Conservation (phyloP, 2,113 vertebrate species). For the Apodemus sylvaticus region DNA sequence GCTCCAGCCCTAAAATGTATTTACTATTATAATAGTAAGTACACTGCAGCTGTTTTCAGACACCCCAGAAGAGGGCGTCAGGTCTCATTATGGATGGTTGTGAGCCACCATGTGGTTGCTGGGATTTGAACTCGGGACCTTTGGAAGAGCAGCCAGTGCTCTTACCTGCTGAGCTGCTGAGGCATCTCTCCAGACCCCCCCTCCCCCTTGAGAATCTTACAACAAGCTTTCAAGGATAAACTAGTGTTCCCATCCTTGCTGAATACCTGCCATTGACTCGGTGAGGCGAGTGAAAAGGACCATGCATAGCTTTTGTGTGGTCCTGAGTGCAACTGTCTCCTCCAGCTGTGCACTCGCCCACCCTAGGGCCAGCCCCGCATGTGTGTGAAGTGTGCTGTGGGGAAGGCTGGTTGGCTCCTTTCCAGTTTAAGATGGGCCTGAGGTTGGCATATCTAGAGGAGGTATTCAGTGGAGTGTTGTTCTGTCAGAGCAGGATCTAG, state of each 20-base stretch:
- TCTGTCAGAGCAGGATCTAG: neutral
- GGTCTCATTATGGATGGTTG: no score
- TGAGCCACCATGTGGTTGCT: no score
- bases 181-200: no score
- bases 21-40: no score
- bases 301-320: no score
- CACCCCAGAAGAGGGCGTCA: no score
- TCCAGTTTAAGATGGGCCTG: neutral
- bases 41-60: no score
- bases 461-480: neutral
- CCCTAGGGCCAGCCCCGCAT: neutral
- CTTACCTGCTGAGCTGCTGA: no score
- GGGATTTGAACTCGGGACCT: no score
- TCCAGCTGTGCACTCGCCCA: neutral
- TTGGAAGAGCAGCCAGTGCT: no score
- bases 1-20: no score
- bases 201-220: neutral
- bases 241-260: neutral
- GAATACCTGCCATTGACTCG: neutral
- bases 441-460: neutral
- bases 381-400: rapidly evolving
- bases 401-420: neutral
- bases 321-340: neutral
- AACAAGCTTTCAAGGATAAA: neutral
- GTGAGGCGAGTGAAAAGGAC: neutral